phyloP scores from a whole-genome alignment of 2,888 invertebrate genomes.

The Cabera pusaria region DNA sequence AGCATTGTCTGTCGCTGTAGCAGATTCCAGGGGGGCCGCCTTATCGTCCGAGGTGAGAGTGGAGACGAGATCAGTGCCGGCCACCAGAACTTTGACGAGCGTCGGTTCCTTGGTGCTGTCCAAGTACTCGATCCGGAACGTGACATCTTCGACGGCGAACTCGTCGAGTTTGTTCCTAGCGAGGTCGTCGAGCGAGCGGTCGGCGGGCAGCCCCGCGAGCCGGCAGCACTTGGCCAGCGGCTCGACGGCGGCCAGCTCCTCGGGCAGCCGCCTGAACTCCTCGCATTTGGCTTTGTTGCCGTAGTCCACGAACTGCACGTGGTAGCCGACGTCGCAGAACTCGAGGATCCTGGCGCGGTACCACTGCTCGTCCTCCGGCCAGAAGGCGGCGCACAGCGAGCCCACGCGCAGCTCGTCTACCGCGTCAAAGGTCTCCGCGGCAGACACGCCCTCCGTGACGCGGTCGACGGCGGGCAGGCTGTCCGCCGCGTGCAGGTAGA shows the following conservation, averaged over 20 bases:
- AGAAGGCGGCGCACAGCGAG: slow-evolving; percentile 85
- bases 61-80: slow-evolving; percentile 72
- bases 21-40: slow-evolving; percentile 8
- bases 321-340: slow-evolving; percentile 78
- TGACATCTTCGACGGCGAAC: slow-evolving; percentile 54
- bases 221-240: slow-evolving; percentile 86
- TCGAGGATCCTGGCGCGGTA: slow-evolving; percentile 86
- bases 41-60: slow-evolving; percentile 32
- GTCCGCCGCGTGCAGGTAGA: slow-evolving; percentile 88
- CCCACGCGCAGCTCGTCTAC: slow-evolving; percentile 82
- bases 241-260: slow-evolving; percentile 80
- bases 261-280: slow-evolving; percentile 84
- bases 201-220: slow-evolving; percentile 72
- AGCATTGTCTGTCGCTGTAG: slow-evolving; percentile 14
- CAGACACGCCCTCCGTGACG: slow-evolving; percentile 82
- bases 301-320: slow-evolving; percentile 87
- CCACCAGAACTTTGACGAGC: slow-evolving; percentile 81
- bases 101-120: slow-evolving; percentile 82
- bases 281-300: slow-evolving; percentile 86
- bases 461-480: slow-evolving; percentile 82
- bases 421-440: slow-evolving; percentile 77
- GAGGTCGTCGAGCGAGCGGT: slow-evolving; percentile 65
- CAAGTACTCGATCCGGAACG: slow-evolving; percentile 85
- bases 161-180: slow-evolving; percentile 62
- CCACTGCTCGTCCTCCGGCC: slow-evolving; percentile 86